A percentile compares a stretch with the other conserved stretches of the same genome.
Conservation (phyloP, 2,888 invertebrate species). For the Darwinula stevensoni region DNA sequence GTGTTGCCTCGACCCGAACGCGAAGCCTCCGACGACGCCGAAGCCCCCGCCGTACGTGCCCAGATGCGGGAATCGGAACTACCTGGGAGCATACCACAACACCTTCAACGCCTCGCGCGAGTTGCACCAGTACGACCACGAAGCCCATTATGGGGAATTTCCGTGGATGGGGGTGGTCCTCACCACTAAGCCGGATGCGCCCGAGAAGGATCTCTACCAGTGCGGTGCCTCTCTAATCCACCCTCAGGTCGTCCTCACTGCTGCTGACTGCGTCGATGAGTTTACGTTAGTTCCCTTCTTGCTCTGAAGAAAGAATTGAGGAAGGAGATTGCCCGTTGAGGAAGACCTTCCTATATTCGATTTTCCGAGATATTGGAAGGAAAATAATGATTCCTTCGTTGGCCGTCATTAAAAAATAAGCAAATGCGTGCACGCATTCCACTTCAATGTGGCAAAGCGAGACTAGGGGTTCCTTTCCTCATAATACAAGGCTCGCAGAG, state of each 20-base stretch:
- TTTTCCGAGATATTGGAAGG: too few relatives aligned
- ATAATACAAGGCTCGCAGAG: too few relatives aligned
- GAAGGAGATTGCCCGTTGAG: too few relatives aligned
- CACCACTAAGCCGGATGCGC: slow-evolving; percentile 9
- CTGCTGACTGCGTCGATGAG: slow-evolving; percentile 12
- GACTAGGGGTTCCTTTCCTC: too few relatives aligned
- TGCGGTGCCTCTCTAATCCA: slow-evolving; percentile 13
- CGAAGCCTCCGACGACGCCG: slow-evolving; percentile 5
- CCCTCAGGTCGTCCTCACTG: slow-evolving; percentile 12
- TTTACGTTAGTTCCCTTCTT: too few relatives aligned
- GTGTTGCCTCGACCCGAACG: slow-evolving; percentile 27
- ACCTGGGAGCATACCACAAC: slow-evolving; percentile 37
- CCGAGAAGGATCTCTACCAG: slow-evolving; percentile 12
- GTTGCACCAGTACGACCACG: slow-evolving; percentile 4
- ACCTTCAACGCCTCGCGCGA: slow-evolving; percentile 14
- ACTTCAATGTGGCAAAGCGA: too few relatives aligned
- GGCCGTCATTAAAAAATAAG: too few relatives aligned
- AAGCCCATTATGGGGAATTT: slow-evolving; percentile 39
- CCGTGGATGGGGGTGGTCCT: slow-evolving; percentile 54
- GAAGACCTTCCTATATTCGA: too few relatives aligned
- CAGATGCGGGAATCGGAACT: slow-evolving; percentile 36
- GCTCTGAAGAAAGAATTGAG: too few relatives aligned
- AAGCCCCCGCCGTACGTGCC: slow-evolving; percentile 8
- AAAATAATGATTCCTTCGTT: too few relatives aligned
- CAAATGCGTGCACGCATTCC: too few relatives aligned